Conservation (phyloP, 1,140 invertebrate genomes). For the Ostrea edulis region DNA sequence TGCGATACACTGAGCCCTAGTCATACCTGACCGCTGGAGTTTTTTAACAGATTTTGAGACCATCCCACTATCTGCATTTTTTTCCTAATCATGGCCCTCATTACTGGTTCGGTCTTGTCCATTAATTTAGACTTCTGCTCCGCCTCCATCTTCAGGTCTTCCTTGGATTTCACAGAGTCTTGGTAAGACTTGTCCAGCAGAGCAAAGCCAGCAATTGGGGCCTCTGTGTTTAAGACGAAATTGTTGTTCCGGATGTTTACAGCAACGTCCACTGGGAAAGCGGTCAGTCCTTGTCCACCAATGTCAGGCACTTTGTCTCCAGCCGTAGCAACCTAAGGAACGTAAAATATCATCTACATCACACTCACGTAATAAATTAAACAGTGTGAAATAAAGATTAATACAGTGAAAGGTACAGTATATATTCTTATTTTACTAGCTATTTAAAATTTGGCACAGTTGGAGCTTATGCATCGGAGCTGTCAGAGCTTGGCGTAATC, state of each 20-base stretch:
- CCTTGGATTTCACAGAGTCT: slow-evolving; percentile 51
- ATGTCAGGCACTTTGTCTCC: slow-evolving; percentile 2
- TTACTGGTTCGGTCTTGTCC: slow-evolving; percentile 59
- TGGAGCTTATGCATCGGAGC: too few relatives aligned
- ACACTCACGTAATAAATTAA: too few relatives aligned
- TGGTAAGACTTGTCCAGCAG: slow-evolving; percentile 61
- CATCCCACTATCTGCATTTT: slow-evolving; percentile 66
- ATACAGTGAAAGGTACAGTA: background rate
- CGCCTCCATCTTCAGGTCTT: slow-evolving; percentile 46
- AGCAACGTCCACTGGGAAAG: slow-evolving; percentile 50
- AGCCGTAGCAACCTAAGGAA: background rate
- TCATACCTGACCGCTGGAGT: slow-evolving; percentile 67
- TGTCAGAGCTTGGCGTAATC: too few relatives aligned
- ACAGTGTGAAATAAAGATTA: too few relatives aligned
- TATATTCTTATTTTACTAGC: too few relatives aligned
- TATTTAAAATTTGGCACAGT: too few relatives aligned
- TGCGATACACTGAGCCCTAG: too few relatives aligned
- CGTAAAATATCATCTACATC: too few relatives aligned
- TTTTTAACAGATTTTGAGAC: slow-evolving; percentile 68
- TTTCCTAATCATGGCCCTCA: slow-evolving; percentile 56
- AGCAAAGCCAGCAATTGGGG: slow-evolving; percentile 64
- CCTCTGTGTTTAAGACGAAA: slow-evolving; percentile 24
- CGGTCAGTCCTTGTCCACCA: slow-evolving; percentile 2
- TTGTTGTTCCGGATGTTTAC: slow-evolving; percentile 39
- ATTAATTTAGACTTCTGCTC: slow-evolving; percentile 56